Conservation (phyloP, 2,797 vertebrate species). For the Enteromius fasciolatus region DNA sequence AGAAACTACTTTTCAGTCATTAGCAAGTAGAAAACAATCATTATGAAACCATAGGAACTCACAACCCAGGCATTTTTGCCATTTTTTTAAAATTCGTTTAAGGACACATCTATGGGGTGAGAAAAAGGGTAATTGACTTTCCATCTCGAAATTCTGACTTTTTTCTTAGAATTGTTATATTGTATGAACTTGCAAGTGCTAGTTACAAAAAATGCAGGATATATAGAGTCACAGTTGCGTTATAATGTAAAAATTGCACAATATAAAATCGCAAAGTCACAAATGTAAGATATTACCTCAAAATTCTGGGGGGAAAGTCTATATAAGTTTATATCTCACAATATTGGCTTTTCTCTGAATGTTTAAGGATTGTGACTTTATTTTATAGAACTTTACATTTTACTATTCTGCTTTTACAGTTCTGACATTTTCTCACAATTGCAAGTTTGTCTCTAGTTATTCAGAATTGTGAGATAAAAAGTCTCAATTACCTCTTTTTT, state of each 20-base stretch:
- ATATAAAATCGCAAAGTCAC: neutral
- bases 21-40: neutral
- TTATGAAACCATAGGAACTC: neutral
- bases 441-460: neutral
- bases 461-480: neutral
- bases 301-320: too few relatives aligned
- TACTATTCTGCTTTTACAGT: neutral
- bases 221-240: neutral
- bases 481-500: too few relatives aligned
- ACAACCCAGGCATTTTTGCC: neutral
- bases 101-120: neutral
- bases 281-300: too few relatives aligned
- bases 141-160: neutral
- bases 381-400: neutral
- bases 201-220: neutral
- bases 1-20: neutral
- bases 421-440: neutral
- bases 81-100: neutral
- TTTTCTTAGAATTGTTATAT: neutral
- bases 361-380: neutral
- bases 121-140: neutral
- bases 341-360: neutral
- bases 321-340: neutral
- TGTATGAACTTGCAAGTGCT: neutral
- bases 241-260: neutral